Evolutionary conservation across 2,888 invertebrate genomes (phyloP).

Genomic region (Dolichopus griseipennis): DNA sequence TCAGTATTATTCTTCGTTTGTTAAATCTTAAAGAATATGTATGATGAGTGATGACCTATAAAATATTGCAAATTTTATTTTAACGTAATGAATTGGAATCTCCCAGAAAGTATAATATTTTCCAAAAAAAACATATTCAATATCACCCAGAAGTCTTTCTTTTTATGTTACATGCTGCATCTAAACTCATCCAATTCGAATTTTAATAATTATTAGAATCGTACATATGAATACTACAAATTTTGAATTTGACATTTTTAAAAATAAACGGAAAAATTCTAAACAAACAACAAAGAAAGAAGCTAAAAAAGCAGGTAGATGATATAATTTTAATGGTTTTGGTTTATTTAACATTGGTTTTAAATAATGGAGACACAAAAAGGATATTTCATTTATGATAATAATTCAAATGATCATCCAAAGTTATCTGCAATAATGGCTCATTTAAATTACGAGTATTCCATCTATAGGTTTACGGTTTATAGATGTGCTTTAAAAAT

Average conservation of each 20-base stretch:
- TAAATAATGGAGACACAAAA: background rate
- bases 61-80: no score
- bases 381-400: background rate
- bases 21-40: no score
- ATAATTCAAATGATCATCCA: slow-evolving; percentile 4
- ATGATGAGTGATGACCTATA: no score
- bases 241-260: background rate
- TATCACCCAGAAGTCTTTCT: no score
- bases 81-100: no score
- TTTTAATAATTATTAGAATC: no score
- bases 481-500: slow-evolving; percentile 41
- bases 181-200: no score
- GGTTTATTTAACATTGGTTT: background rate
- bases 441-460: slow-evolving; percentile 32
- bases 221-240: background rate
- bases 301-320: background rate
- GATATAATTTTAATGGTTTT: background rate
- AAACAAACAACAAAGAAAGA: background rate
- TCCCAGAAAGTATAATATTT: no score
- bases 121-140: no score
- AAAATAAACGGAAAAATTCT: background rate
- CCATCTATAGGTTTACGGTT: slow-evolving; percentile 37
- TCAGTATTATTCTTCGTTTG: no score
- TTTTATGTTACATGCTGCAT: no score
- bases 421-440: slow-evolving; percentile 30